phyloP scores from a whole-genome alignment of 2,113 vertebrate species.

The Triplophysa rosa region DNA sequence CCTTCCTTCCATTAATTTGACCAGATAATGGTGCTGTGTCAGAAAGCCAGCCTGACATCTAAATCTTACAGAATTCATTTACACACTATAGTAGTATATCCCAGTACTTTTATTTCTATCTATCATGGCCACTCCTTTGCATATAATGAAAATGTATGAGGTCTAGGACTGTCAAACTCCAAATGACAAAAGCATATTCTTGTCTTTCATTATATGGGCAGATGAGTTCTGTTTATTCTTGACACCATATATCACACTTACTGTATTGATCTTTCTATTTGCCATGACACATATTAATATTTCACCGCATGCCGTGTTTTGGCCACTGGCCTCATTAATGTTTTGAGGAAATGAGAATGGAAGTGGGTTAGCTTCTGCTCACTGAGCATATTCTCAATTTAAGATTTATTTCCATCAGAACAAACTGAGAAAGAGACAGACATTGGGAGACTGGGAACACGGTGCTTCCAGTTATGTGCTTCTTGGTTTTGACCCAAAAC shows the following conservation, averaged over 20 bases:
- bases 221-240: too few relatives aligned
- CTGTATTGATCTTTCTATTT: not conserved
- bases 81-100: too few relatives aligned
- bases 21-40: not conserved
- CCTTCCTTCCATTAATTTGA: too few relatives aligned
- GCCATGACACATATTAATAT: slow-evolving; percentile 21
- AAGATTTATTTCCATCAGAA: not conserved
- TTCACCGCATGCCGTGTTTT: not conserved
- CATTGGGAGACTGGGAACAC: not conserved
- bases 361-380: slow-evolving; percentile 43
- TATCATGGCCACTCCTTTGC: too few relatives aligned
- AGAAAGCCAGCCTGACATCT: not conserved
- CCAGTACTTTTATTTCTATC: too few relatives aligned
- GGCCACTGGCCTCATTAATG: slow-evolving; percentile 11
- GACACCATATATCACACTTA: not conserved
- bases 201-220: too few relatives aligned
- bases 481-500: slow-evolving; percentile 44
- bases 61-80: not conserved
- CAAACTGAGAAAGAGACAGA: not conserved
- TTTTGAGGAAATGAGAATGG: slow-evolving; percentile 39
- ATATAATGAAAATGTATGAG: too few relatives aligned
- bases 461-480: slow-evolving; percentile 29
- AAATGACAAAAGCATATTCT: too few relatives aligned
- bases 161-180: too few relatives aligned
- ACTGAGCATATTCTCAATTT: slow-evolving; percentile 17